Evolutionary conservation across 1,140 invertebrate species (phyloP).

Genomic region (Camponotus pennsylvanicus): DNA sequence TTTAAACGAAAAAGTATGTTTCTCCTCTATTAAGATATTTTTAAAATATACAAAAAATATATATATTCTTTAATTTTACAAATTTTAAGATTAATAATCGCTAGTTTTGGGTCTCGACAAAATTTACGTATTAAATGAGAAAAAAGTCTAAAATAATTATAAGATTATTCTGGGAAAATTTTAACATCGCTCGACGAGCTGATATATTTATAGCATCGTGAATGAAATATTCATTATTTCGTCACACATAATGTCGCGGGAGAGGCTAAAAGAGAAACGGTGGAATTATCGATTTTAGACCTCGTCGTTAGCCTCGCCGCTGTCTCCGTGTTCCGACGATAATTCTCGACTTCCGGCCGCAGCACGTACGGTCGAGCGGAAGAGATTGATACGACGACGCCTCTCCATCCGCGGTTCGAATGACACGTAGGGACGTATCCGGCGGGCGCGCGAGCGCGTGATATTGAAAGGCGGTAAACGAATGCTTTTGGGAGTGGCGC

Average conservation of each 20-base stretch:
- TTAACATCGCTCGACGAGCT: background rate
- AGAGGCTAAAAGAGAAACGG: background rate
- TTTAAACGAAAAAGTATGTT: background rate
- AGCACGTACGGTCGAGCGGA: constrained; percentile 21
- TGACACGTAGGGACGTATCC: constrained; percentile 31
- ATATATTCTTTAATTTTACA: background rate
- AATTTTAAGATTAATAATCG: background rate
- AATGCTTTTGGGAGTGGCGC: constrained; percentile 42
- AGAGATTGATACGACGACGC: constrained; percentile 49
- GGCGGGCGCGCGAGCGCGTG: constrained; percentile 18
- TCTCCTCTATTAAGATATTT: background rate
- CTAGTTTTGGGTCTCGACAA: background rate
- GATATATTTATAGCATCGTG: background rate
- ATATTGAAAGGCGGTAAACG: constrained; percentile 69
- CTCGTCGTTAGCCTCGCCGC: background rate
- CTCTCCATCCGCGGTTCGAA: constrained; percentile 21
- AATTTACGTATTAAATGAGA: too few species aligned
- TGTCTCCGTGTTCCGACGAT: background rate
- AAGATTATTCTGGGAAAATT: background rate
- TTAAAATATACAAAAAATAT: background rate
- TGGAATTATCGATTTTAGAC: background rate
- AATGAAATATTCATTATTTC: background rate
- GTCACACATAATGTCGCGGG: background rate
- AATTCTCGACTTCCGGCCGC: constrained; percentile 39
- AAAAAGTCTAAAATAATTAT: too few species aligned